Evolutionary conservation across 1,140 invertebrate species (phyloP).

Genomic region (Samia ricini): DNA sequence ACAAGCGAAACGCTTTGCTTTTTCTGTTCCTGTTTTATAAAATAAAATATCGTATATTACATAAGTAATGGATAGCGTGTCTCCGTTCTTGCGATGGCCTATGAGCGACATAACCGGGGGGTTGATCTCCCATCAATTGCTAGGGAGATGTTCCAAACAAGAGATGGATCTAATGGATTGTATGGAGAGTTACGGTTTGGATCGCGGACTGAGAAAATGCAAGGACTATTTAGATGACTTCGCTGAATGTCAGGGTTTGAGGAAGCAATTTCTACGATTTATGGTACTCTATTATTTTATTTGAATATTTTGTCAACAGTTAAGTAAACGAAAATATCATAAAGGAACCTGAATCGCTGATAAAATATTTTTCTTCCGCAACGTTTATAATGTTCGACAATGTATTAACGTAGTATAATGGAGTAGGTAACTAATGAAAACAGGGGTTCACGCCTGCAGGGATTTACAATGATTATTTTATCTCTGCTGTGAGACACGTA

Average conservation of each 20-base stretch:
- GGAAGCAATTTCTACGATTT: slow-evolving; percentile 79
- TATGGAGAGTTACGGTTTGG: slow-evolving; percentile 84
- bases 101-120: slow-evolving; percentile 82
- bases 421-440: no score
- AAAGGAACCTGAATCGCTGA: no score
- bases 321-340: no score
- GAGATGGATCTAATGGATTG: slow-evolving; percentile 85
- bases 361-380: no score
- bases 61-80: slow-evolving; percentile 36
- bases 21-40: no score
- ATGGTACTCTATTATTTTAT: slow-evolving; percentile 48
- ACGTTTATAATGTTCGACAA: no score
- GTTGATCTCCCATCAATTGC: slow-evolving; percentile 69
- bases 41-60: not conserved
- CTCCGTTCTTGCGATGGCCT: slow-evolving; percentile 81
- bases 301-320: no score
- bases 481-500: no score
- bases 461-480: no score
- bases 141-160: slow-evolving; percentile 63
- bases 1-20: no score
- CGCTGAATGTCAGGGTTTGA: slow-evolving; percentile 80
- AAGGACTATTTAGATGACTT: slow-evolving; percentile 80
- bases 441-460: no score
- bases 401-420: no score
- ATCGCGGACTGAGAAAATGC: slow-evolving; percentile 79